Evolutionary conservation across 1,140 invertebrate genomes (phyloP).

Genomic region (Trichonephila inaurata): DNA sequence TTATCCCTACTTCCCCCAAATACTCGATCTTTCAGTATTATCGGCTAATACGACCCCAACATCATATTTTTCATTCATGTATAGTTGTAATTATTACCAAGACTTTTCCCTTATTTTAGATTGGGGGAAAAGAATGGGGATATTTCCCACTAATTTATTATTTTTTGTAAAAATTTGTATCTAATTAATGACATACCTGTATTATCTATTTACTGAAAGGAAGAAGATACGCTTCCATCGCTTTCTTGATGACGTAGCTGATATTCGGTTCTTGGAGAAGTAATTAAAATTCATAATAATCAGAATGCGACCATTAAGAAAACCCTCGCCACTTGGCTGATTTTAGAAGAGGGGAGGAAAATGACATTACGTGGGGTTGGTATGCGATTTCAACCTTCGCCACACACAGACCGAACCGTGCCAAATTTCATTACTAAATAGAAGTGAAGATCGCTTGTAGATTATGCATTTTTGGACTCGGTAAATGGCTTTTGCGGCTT

Average conservation of each 20-base stretch:
- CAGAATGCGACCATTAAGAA: slow-evolving; percentile 67
- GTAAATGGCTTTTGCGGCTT: slow-evolving; percentile 35
- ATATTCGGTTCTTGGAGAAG: slow-evolving; percentile 66
- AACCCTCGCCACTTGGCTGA: slow-evolving; percentile 22
- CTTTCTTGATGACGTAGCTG: slow-evolving; percentile 51
- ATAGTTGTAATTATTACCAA: slow-evolving; percentile 62
- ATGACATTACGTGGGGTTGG: slow-evolving; percentile 62
- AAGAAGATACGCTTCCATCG: slow-evolving; percentile 51
- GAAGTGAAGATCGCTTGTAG: slow-evolving; percentile 10
- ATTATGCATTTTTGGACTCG: slow-evolving; percentile 44
- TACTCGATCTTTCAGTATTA: slow-evolving; percentile 57
- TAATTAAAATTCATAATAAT: slow-evolving; percentile 76
- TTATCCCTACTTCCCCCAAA: neutral
- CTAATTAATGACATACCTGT: slow-evolving; percentile 62
- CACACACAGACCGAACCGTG: neutral
- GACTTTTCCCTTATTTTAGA: neutral
- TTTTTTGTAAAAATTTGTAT: neutral
- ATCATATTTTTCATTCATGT: slow-evolving; percentile 14
- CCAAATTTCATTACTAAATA: slow-evolving; percentile 58
- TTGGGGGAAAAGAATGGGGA: neutral
- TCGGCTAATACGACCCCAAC: slow-evolving; percentile 41
- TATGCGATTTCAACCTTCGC: slow-evolving; percentile 2
- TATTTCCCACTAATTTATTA: neutral
- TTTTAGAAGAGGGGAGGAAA: slow-evolving; percentile 1
- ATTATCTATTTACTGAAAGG: slow-evolving; percentile 36